phyloP scores from a whole-genome alignment of 1,140 invertebrate genomes.

The Brachionus paranguensis region DNA sequence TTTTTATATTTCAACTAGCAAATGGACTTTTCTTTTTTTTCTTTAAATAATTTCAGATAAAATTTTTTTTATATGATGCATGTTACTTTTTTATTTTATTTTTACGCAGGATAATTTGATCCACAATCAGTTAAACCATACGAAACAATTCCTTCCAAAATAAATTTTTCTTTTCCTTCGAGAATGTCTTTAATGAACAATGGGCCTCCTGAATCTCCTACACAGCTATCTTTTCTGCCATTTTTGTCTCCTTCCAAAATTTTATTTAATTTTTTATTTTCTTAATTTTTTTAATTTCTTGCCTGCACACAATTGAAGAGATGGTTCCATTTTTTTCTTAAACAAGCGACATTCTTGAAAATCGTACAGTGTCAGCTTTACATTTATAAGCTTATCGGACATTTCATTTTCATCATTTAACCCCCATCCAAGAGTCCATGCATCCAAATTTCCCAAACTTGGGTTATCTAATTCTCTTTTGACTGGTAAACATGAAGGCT shows the following conservation, averaged over 20 bases:
- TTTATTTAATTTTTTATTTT: neutral
- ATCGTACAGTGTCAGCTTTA: neutral
- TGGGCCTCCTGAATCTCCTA: neutral
- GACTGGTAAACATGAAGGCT: neutral
- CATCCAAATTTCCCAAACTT: neutral
- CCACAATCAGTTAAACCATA: neutral
- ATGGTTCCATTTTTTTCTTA: neutral
- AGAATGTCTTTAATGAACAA: neutral
- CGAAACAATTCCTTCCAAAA: neutral
- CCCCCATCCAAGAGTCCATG: neutral
- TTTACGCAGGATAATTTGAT: neutral
- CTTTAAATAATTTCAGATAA: no score
- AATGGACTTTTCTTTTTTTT: no score
- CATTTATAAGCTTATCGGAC: neutral
- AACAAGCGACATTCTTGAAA: neutral
- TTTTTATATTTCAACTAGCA: no score
- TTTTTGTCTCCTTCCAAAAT: neutral
- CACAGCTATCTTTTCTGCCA: neutral
- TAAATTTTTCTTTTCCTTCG: neutral
- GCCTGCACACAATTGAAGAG: neutral
- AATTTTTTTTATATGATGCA: no score
- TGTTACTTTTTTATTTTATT: neutral
- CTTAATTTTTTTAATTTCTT: neutral
- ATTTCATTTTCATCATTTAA: neutral
- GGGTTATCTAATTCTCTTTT: neutral